Percentiles rank a stretch among this genome's conserved stretches.
phyloP scores from a whole-genome alignment of 2,113 vertebrate species.

The Centropus unirufus region DNA sequence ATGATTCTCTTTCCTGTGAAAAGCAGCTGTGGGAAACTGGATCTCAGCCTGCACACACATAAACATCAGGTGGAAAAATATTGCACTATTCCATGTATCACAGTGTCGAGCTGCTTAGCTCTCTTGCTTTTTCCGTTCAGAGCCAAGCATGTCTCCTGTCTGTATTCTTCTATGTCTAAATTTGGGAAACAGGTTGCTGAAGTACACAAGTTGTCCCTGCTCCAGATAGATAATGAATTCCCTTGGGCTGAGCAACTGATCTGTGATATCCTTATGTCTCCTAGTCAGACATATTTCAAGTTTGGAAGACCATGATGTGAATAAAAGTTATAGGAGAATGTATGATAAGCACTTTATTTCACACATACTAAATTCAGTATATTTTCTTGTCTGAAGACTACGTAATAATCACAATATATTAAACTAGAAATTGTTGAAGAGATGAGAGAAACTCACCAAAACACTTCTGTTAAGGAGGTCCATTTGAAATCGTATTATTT shows the following conservation, averaged over 20 bases:
- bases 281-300: background rate
- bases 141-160: background rate
- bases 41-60: background rate
- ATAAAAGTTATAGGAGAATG: background rate
- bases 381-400: background rate
- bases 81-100: background rate
- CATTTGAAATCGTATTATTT: background rate
- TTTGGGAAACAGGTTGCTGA: background rate
- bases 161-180: background rate
- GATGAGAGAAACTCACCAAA: background rate
- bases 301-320: background rate
- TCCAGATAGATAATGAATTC: background rate
- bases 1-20: background rate
- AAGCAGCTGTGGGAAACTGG: background rate
- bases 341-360: background rate
- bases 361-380: background rate
- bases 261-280: background rate
- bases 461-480: background rate
- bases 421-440: background rate
- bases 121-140: background rate
- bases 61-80: background rate
- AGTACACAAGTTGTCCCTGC: background rate
- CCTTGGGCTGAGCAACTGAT: background rate
- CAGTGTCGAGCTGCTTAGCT: background rate
- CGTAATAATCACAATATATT: background rate